phyloP scores from a whole-genome alignment of 2,888 invertebrate species.

The Sphecodes monilicornis region DNA sequence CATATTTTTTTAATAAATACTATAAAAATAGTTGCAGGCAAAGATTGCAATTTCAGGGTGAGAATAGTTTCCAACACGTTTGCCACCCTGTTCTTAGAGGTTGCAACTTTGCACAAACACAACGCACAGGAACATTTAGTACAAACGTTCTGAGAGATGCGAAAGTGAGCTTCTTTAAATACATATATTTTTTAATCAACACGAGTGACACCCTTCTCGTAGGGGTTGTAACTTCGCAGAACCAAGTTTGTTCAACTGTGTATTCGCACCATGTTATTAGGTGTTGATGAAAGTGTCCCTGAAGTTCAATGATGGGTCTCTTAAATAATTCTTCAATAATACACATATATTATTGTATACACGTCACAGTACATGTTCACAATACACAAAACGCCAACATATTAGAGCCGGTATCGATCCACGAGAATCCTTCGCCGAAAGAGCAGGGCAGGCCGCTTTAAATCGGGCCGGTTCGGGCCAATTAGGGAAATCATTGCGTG shows the following conservation, averaged over 20 bases:
- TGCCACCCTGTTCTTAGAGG: no score
- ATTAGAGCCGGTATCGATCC: neutral
- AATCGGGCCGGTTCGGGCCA: neutral
- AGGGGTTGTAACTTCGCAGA: neutral
- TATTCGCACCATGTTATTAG: neutral
- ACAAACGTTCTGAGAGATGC: no score
- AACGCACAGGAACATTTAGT: no score
- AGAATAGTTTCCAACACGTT: neutral
- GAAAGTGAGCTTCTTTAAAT: neutral
- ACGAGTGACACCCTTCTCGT: neutral
- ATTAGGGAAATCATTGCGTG: slow-evolving; percentile 28
- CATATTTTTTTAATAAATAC: neutral
- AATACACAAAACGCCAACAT: neutral
- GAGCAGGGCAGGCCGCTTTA: neutral
- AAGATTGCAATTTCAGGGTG: neutral
- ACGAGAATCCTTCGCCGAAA: neutral
- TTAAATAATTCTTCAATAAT: neutral
- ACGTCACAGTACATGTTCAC: slow-evolving; percentile 5
- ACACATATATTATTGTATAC: no score
- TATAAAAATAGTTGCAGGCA: no score
- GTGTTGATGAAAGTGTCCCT: neutral
- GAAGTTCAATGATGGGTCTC: neutral
- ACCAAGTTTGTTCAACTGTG: neutral
- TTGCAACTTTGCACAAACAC: no score
- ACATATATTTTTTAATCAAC: no score